These are phyloP conservation scores for Ascidia mentula DNA, from an alignment of 23 tunicate genomes.

Conservation along the genomic window DNA sequence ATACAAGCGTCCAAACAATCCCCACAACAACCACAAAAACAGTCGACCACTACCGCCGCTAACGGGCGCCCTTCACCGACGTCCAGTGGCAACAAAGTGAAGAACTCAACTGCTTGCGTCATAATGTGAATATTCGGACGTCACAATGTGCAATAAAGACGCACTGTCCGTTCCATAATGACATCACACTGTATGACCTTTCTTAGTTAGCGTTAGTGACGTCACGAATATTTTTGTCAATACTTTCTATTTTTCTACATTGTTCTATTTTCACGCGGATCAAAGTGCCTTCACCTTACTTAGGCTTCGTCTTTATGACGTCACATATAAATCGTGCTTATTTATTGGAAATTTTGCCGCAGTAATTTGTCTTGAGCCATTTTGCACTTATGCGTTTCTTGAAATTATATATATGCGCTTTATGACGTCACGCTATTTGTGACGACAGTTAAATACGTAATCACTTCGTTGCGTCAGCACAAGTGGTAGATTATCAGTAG, in stretches of 20 bases:
- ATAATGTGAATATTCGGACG: conserved; percentile 1
- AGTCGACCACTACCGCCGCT: background rate
- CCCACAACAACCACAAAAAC: background rate
- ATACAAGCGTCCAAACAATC: background rate
- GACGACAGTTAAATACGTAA: background rate
- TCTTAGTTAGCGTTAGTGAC: conserved; percentile 1
- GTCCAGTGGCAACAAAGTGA: background rate
- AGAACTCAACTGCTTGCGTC: background rate
- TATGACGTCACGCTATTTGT: background rate
- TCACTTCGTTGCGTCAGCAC: no score
- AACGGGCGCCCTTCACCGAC: background rate
- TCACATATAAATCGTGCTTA: background rate
- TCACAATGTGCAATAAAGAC: background rate
- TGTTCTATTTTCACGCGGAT: background rate
- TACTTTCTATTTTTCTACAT: background rate
- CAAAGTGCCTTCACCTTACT: background rate
- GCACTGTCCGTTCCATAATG: background rate
- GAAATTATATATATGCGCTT: no score
- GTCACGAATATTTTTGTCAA: background rate
- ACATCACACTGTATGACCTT: background rate
- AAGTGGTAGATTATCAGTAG: no score
- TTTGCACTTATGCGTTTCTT: conserved; percentile 5
- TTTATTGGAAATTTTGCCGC: background rate
- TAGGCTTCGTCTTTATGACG: no score
- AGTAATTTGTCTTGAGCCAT: conserved; percentile 2